Percentiles rank a stretch among this genome's conserved stretches.
Evolutionary conservation across 2,888 invertebrate species (phyloP).

Genomic region (Linnaemya vulpina): DNA sequence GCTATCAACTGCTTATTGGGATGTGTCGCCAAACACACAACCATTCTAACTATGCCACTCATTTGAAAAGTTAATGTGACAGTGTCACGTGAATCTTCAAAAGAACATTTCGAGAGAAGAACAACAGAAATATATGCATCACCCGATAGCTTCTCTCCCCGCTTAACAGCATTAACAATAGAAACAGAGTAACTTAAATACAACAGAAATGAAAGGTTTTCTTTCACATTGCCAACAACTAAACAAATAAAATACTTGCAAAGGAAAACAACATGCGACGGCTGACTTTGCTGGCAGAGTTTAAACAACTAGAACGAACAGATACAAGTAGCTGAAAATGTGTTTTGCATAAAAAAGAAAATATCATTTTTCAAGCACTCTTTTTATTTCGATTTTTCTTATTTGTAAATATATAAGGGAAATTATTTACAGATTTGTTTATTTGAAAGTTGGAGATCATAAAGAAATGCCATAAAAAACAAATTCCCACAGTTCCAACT

Average conservation of each 20-base stretch:
- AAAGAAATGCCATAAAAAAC: slow-evolving; percentile 28
- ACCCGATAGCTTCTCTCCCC: not conserved
- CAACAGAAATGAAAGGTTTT: slow-evolving; percentile 65
- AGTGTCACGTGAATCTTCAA: slow-evolving; percentile 72
- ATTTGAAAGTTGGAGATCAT: slow-evolving; percentile 67
- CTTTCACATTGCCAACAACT: slow-evolving; percentile 45
- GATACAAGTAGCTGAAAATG: slow-evolving; percentile 46
- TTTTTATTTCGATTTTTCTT: not conserved
- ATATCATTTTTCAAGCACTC: not conserved
- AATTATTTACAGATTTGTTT: slow-evolving; percentile 65
- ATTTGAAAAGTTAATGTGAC: slow-evolving; percentile 67
- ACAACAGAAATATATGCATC: slow-evolving; percentile 5
- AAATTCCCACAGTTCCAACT: slow-evolving; percentile 65
- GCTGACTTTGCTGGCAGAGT: not conserved
- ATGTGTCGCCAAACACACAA: not conserved
- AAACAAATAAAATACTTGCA: not conserved
- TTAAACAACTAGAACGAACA: slow-evolving; percentile 62
- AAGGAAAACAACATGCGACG: not conserved
- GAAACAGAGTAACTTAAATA: slow-evolving; percentile 49
- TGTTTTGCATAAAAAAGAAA: slow-evolving; percentile 59
- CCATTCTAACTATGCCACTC: not conserved
- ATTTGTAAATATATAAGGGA: slow-evolving; percentile 16
- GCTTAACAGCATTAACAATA: slow-evolving; percentile 25
- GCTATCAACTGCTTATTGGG: slow-evolving; percentile 32
- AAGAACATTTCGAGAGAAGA: slow-evolving; percentile 51